These are phyloP conservation scores for Thalassophryne amazonica DNA, from an alignment of 2,797 vertebrate genomes.

Conservation along the genomic window DNA sequence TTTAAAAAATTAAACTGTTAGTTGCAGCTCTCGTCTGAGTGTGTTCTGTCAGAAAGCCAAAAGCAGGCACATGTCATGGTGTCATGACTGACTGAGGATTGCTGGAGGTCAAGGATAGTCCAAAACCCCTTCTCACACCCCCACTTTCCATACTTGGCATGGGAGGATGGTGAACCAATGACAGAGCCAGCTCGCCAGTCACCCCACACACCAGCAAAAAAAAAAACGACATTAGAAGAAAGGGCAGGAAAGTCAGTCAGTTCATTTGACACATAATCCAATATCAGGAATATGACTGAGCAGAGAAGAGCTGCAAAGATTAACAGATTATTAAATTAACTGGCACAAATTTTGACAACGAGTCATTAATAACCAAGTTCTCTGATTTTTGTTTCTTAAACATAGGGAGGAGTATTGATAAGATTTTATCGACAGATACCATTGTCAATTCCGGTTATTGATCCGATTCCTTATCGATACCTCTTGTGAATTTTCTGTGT, in stretches of 20 bases:
- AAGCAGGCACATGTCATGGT: conserved; percentile 29
- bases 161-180: conserved; percentile 68
- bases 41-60: conserved; percentile 18
- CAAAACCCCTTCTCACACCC: background rate
- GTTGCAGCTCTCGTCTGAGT: background rate
- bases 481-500: too few species aligned
- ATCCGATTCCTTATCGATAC: too few species aligned
- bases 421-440: too few species aligned
- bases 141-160: conserved; percentile 73
- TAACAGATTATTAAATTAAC: too few species aligned
- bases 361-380: too few species aligned
- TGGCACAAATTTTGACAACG: too few species aligned
- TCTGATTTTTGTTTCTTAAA: too few species aligned
- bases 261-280: conserved; percentile 55
- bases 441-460: too few species aligned
- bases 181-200: conserved; percentile 58
- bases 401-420: too few species aligned
- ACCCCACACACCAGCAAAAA: conserved; percentile 59
- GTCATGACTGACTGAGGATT: conserved; percentile 39
- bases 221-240: conserved; percentile 37
- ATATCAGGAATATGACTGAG: conserved; percentile 9
- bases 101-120: conserved; percentile 54
- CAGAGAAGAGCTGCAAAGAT: conserved; percentile 12
- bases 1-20: background rate
- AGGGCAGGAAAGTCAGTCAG: conserved; percentile 30